Evolutionary conservation across 2,113 vertebrate genomes (phyloP).

Genomic region (Pogona vitticeps): DNA sequence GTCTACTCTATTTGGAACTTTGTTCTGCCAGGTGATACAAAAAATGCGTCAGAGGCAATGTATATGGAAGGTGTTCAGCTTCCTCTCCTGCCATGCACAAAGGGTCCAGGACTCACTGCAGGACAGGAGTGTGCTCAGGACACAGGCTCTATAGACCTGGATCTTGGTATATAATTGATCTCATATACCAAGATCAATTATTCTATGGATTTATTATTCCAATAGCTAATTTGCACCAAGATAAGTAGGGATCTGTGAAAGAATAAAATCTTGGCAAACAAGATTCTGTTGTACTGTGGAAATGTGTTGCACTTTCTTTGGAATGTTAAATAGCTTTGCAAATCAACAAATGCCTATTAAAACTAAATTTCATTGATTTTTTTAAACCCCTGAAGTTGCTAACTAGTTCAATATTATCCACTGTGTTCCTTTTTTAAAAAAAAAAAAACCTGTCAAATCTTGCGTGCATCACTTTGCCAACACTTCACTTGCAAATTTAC

Average conservation of each 20-base stretch:
- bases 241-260: not conserved
- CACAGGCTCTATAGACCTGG: too few relatives aligned
- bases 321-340: not conserved
- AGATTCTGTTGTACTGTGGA: not conserved
- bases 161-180: too few relatives aligned
- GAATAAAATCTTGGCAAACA: not conserved
- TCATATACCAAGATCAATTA: too few relatives aligned
- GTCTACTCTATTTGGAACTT: too few relatives aligned
- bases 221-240: not conserved
- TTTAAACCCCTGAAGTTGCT: not conserved
- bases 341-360: not conserved
- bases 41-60: too few relatives aligned
- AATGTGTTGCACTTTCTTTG: not conserved
- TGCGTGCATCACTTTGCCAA: constrained; percentile 60
- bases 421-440: not conserved
- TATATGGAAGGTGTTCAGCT: too few relatives aligned
- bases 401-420: not conserved
- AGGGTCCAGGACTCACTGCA: too few relatives aligned
- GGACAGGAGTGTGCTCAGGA: too few relatives aligned
- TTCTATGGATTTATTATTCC: too few relatives aligned
- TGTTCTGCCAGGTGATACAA: too few relatives aligned
- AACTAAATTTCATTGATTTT: not conserved
- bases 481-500: constrained; percentile 65
- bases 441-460: not conserved
- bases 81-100: too few relatives aligned